Base-by-base conservation (phyloP, 2,888 invertebrate species). In the Acronicta aceris region DNA sequence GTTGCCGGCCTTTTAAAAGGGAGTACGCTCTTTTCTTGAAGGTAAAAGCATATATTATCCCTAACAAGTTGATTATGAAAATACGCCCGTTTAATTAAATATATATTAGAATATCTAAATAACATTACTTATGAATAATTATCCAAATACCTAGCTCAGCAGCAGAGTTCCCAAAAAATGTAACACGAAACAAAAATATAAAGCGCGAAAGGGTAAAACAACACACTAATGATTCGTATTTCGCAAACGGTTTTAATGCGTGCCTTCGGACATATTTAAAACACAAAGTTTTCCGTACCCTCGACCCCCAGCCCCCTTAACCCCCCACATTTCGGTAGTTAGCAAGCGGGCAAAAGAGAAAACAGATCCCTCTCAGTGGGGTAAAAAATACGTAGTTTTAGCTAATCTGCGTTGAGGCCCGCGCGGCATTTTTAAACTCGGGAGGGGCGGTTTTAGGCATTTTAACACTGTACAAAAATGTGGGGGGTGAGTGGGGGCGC, bases 341-440 rank as follows among this genome's bases (percentile, higher is more conserved):
- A 92, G 91, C 89, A 80, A 81, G 81, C 84, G 74, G 71, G 69
- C 74, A 81, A 89, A 73, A 69, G 76, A 74, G 78, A 74, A 69
- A 67, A 70, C 77, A 61, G 66, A 68, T 68, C 77, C 75, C 79
- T 67, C 67, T 71, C 49, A 25, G 65, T 58, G 91, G 94, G 95
- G 95, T 95, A 95, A 95, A 95, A 95, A 95, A 95, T 95, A 95
- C 95, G 95, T 95, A 95, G 95, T 95, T 95, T 95, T 95, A 95
- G 95, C 95, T 95, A 95, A 95, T 95, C 95, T 95, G 94, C 95
- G 95, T 95, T 92, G 86, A 68, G 83, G 78, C 85, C 77, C 79
- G 78, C 72, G 83, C 79, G 79, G 84, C 78, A 85, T 81, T 88
- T 89, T 90, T 90, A 89, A 90, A 90, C 84, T 84, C 85, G 86